Evolutionary conservation across 2,113 vertebrate genomes (phyloP).

Genomic region (Octodon degus): DNA sequence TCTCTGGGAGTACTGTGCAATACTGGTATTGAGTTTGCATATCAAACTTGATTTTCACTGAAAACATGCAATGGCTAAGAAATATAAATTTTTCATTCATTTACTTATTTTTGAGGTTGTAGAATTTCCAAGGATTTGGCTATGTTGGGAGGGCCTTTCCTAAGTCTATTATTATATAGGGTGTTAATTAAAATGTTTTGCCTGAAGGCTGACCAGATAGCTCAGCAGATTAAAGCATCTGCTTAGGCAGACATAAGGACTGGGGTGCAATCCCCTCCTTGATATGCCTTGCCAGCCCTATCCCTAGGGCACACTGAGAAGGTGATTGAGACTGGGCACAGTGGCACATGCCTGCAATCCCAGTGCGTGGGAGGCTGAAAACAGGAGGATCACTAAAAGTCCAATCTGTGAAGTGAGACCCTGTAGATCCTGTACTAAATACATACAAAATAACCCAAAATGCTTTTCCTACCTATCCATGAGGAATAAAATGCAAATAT

Average conservation of each 20-base stretch:
- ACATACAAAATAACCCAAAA: background rate
- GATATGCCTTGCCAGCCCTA: too few relatives aligned
- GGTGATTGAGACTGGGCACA: too few relatives aligned
- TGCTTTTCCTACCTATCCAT: background rate
- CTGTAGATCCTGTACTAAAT: too few relatives aligned
- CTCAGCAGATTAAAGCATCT: too few relatives aligned
- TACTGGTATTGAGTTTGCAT: background rate
- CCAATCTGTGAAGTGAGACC: too few relatives aligned
- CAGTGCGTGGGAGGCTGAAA: too few relatives aligned
- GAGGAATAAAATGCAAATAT: background rate
- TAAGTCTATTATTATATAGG: background rate
- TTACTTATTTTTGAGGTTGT: background rate
- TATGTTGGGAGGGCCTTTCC: rapidly evolving
- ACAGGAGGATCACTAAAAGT: too few relatives aligned
- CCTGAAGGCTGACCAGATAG: background rate
- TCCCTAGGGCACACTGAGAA: too few relatives aligned
- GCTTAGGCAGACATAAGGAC: too few relatives aligned
- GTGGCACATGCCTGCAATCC: too few relatives aligned
- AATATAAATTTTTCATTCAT: background rate
- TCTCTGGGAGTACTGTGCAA: background rate
- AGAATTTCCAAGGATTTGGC: background rate
- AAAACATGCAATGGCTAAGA: background rate
- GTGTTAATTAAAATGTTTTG: background rate
- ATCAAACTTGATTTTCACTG: background rate
- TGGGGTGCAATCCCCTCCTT: too few relatives aligned